phyloP scores from a whole-genome alignment of 1,140 invertebrate species.

The Cydia amplana region DNA sequence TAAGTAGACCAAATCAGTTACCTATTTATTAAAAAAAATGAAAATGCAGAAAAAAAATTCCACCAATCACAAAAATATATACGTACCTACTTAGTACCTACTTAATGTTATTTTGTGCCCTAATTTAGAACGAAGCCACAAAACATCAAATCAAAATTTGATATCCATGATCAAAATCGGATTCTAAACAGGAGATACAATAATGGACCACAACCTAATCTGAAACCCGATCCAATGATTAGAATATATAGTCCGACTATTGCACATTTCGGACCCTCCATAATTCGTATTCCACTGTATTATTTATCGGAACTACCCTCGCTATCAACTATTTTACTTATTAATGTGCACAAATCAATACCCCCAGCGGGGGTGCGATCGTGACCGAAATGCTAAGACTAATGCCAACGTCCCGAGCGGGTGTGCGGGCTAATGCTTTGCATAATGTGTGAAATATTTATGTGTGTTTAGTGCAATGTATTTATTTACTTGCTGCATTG shows the following conservation, averaged over 20 bases:
- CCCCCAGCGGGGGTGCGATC: conserved; percentile 12
- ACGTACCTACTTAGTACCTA: too few species aligned
- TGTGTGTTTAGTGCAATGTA: neutral
- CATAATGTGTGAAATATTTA: neutral
- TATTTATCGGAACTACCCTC: neutral
- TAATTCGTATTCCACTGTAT: conserved; percentile 21
- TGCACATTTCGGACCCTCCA: neutral
- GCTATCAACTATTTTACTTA: conserved; percentile 29
- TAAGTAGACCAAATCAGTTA: too few species aligned
- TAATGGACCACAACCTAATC: neutral
- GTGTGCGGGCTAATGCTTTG: conserved; percentile 24
- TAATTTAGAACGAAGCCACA: too few species aligned
- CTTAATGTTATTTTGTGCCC: too few species aligned
- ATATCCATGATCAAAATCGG: neutral
- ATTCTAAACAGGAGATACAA: neutral
- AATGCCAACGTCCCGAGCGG: conserved; percentile 1
- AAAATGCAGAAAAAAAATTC: neutral
- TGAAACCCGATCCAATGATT: neutral
- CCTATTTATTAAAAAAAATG: too few species aligned
- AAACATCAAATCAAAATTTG: neutral
- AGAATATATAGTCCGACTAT: neutral
- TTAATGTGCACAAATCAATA: conserved; percentile 30
- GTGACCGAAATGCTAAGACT: conserved; percentile 6
- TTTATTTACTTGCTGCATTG: conserved; percentile 2
- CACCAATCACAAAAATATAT: too few species aligned